Percentiles rank a stretch among this genome's conserved stretches.
These are phyloP conservation scores for Electrona antarctica DNA, from an alignment of 2,113 vertebrate genomes.

Conservation along the genomic window DNA sequence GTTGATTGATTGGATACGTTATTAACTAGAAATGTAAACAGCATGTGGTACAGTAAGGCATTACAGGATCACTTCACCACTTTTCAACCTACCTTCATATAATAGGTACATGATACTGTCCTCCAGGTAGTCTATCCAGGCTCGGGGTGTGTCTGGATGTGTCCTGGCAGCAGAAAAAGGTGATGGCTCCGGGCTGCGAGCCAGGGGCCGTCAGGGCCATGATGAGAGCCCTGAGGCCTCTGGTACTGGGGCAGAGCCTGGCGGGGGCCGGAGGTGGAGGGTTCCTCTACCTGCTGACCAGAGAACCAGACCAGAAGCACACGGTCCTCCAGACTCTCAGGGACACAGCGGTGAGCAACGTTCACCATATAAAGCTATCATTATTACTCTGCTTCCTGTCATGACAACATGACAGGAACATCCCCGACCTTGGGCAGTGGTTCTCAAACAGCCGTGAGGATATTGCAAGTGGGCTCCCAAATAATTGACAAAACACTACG, in stretches of 20 bases:
- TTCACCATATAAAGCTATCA: too few relatives aligned
- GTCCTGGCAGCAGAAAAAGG: constrained; percentile 94
- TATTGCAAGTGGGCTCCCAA: neutral
- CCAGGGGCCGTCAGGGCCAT: constrained; percentile 82
- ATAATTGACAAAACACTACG: neutral
- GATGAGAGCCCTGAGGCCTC: constrained; percentile 84
- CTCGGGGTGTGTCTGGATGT: constrained; percentile 83
- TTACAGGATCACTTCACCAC: too few relatives aligned
- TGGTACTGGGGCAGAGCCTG: constrained; percentile 88
- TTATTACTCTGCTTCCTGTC: neutral
- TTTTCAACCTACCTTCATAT: too few relatives aligned
- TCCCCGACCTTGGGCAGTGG: neutral
- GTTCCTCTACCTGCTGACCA: constrained; percentile 90
- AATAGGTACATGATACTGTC: too few relatives aligned
- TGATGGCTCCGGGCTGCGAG: constrained; percentile 92
- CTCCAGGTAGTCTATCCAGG: constrained; percentile 78
- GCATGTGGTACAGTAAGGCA: too few relatives aligned
- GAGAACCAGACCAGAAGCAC: constrained; percentile 76
- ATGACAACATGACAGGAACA: too few relatives aligned
- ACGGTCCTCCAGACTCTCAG: constrained; percentile 76
- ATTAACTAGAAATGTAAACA: too few relatives aligned
- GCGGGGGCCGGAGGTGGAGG: constrained; percentile 93
- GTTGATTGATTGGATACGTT: too few relatives aligned
- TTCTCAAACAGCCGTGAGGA: neutral
- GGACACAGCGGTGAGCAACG: constrained; percentile 71